Conservation (phyloP, 2,888 invertebrate species). For the Erebia palarica region DNA sequence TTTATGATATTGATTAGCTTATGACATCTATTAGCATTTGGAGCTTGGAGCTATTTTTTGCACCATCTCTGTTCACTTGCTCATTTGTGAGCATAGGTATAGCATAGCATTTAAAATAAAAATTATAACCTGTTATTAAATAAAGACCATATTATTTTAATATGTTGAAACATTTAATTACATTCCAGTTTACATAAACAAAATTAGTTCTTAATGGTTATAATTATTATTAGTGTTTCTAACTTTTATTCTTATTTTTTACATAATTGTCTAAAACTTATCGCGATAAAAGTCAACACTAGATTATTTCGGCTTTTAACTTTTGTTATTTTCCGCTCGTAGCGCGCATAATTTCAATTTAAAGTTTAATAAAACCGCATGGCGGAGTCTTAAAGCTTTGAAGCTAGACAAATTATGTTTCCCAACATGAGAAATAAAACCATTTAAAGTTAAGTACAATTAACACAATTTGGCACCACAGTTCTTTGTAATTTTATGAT, state of each 20-base stretch:
- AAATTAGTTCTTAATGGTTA: too few relatives aligned
- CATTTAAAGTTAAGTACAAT: constrained; percentile 23
- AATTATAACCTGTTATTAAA: too few relatives aligned
- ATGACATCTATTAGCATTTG: too few relatives aligned
- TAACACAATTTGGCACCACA: constrained; percentile 8
- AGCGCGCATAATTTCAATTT: constrained; percentile 40
- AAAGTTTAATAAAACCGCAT: constrained; percentile 37
- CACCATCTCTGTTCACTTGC: too few relatives aligned
- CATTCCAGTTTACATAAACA: neutral
- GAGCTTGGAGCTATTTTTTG: too few relatives aligned
- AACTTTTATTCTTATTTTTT: neutral
- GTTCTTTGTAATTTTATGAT: neutral
- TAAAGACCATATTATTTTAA: too few relatives aligned
- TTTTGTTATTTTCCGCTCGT: constrained; percentile 36
- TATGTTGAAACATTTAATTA: too few relatives aligned
- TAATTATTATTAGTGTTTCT: neutral
- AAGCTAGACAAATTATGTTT: constrained; percentile 30
- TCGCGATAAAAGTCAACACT: constrained; percentile 30
- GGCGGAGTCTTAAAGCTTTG: constrained; percentile 23
- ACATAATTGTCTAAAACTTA: constrained; percentile 14
- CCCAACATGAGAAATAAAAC: constrained; percentile 28
- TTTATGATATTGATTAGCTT: too few relatives aligned
- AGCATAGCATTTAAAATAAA: too few relatives aligned
- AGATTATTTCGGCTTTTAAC: constrained; percentile 33
- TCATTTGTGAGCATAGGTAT: too few relatives aligned